phyloP scores from a whole-genome alignment of 2,888 invertebrate genomes.

The Urechis unicinctus region DNA sequence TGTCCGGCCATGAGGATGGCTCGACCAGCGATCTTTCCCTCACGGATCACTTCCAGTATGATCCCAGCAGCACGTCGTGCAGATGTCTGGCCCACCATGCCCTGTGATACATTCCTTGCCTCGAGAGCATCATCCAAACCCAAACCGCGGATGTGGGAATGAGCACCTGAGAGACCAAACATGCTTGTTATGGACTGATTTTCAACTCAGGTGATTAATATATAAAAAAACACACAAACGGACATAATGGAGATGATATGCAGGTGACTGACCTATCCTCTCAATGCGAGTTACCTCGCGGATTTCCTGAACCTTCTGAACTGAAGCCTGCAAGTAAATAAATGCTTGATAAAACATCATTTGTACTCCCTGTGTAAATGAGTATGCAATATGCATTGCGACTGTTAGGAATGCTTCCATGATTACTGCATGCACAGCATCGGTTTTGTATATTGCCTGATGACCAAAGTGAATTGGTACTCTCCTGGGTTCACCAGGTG shows the following conservation, averaged over 20 bases:
- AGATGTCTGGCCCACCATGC: constrained; percentile 86
- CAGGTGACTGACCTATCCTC: constrained; percentile 24
- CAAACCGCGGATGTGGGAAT: constrained; percentile 95
- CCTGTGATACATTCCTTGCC: constrained; percentile 83
- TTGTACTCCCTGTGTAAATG: no score
- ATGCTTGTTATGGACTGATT: not conserved
- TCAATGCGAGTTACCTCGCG: constrained; percentile 27
- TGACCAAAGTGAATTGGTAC: no score
- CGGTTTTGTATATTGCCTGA: no score
- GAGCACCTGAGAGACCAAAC: constrained; percentile 62
- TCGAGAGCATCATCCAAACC: constrained; percentile 92
- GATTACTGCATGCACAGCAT: no score
- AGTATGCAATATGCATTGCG: no score
- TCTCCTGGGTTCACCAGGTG: no score
- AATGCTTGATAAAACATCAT: no score
- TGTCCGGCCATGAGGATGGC: constrained; percentile 92
- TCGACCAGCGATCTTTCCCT: constrained; percentile 94
- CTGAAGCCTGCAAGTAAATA: constrained; percentile 20
- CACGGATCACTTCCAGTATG: constrained; percentile 94
- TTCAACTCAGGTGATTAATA: no score
- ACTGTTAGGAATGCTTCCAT: no score
- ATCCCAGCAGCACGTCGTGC: constrained; percentile 93
- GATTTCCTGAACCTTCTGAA: constrained; percentile 25
- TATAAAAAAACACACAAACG: not conserved
- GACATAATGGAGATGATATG: not conserved